phyloP scores from a whole-genome alignment of 1,140 invertebrate species.

The Matsumurasca onukii region DNA sequence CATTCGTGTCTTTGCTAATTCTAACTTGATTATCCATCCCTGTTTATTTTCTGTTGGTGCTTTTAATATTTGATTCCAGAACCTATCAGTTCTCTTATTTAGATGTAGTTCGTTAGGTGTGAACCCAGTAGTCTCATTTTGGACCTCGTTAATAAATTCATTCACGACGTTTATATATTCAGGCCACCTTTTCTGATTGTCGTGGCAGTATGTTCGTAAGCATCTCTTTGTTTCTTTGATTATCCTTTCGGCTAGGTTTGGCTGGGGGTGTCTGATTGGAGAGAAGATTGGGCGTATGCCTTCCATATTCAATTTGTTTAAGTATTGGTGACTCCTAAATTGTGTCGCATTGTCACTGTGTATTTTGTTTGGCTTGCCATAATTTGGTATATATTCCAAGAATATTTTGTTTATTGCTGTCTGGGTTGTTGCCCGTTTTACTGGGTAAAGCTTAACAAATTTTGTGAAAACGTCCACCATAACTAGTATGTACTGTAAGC shows the following conservation, averaged over 20 bases:
- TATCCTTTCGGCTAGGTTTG: neutral
- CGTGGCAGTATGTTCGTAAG: neutral
- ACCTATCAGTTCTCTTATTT: slow-evolving; percentile 49
- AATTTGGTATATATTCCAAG: neutral
- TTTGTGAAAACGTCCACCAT: slow-evolving; percentile 22
- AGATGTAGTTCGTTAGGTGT: neutral
- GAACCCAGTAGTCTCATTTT: neutral
- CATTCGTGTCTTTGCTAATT: no score
- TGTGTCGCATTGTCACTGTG: neutral
- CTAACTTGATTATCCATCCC: no score
- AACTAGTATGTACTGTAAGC: neutral
- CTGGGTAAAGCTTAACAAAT: slow-evolving; percentile 20
- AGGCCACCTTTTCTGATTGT: neutral
- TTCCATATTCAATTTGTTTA: neutral
- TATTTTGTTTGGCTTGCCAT: neutral
- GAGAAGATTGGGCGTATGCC: neutral
- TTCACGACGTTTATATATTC: neutral
- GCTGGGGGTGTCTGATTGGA: neutral
- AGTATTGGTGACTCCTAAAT: neutral
- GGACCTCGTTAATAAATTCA: neutral
- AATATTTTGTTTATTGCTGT: slow-evolving; percentile 14
- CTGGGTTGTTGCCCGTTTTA: neutral
- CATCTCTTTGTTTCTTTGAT: neutral
- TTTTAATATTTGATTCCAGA: no score
- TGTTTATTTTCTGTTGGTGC: no score